These are phyloP conservation scores for Lepidostoma basale DNA, from an alignment of 1,140 invertebrate species.

Conservation along the genomic window DNA sequence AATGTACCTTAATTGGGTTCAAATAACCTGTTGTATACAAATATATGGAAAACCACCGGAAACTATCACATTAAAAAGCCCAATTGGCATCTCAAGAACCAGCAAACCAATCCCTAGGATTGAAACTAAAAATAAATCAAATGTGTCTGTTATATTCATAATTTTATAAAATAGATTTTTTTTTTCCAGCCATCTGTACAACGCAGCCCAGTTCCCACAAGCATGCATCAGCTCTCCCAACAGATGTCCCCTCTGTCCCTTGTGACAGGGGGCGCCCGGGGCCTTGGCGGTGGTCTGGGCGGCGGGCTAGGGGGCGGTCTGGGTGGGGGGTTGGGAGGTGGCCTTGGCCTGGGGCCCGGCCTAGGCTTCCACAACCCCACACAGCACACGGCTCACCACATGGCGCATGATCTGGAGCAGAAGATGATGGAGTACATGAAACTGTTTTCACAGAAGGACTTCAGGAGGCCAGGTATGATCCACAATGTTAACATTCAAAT, in stretches of 20 bases:
- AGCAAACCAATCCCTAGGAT: too few relatives aligned
- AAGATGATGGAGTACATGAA: conserved; percentile 81
- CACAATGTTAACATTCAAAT: too few relatives aligned
- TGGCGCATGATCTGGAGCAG: conserved; percentile 72
- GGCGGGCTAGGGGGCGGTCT: conserved; percentile 58
- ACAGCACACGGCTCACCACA: conserved; percentile 60
- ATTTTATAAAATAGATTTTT: conserved; percentile 1
- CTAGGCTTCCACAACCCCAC: conserved; percentile 65
- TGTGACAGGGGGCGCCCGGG: conserved; percentile 62
- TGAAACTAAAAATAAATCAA: neutral
- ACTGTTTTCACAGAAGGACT: conserved; percentile 61
- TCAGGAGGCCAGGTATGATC: conserved; percentile 56
- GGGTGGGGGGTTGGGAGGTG: too few relatives aligned
- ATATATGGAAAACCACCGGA: too few relatives aligned
- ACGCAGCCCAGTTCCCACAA: conserved; percentile 64
- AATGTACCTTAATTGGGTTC: too few relatives aligned
- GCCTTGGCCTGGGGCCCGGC: conserved; percentile 56
- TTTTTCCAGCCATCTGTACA: conserved; percentile 59
- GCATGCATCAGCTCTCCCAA: conserved; percentile 72
- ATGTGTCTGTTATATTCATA: neutral
- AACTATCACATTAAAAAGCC: too few relatives aligned
- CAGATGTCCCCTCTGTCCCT: conserved; percentile 80
- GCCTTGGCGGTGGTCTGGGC: conserved; percentile 50
- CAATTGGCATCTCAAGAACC: too few relatives aligned
- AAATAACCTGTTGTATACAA: too few relatives aligned